These are phyloP conservation scores for Hycleus cichorii DNA, from an alignment of 1,140 invertebrate genomes.

Conservation along the genomic window DNA sequence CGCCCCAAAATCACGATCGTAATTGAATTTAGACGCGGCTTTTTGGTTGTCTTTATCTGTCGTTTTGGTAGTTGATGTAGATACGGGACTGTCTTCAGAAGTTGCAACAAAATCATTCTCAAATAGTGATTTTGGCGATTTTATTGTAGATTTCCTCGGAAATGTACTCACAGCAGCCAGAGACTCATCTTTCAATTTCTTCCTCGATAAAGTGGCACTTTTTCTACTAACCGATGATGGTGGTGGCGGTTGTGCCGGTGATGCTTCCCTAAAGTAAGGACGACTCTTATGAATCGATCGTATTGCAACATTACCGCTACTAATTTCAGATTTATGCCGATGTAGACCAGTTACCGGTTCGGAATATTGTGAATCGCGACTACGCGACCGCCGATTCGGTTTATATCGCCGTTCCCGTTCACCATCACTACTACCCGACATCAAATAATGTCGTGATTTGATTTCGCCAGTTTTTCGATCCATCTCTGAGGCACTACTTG, in stretches of 20 bases:
- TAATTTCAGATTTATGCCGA: slow-evolving; percentile 31
- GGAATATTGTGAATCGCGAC: slow-evolving; percentile 37
- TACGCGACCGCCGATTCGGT: slow-evolving; percentile 31
- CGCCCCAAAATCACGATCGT: slow-evolving; percentile 33
- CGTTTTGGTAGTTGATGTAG: too few species aligned
- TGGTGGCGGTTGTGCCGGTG: slow-evolving; percentile 18
- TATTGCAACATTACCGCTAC: not conserved
- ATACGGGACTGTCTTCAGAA: slow-evolving; percentile 27
- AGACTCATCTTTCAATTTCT: not conserved
- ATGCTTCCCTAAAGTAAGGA: slow-evolving; percentile 26
- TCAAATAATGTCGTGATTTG: slow-evolving; percentile 39
- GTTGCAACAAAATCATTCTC: slow-evolving; percentile 58
- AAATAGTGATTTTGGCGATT: slow-evolving; percentile 50
- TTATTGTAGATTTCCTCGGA: slow-evolving; percentile 30
- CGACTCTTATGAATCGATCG: slow-evolving; percentile 20
- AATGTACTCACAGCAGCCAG: slow-evolving; percentile 21
- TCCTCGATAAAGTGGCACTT: slow-evolving; percentile 18
- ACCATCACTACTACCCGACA: slow-evolving; percentile 38
- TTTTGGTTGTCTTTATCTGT: too few species aligned
- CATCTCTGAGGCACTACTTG: slow-evolving; percentile 52
- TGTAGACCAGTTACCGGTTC: slow-evolving; percentile 24
- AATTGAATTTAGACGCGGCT: slow-evolving; percentile 21
- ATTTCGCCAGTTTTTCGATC: slow-evolving; percentile 45
- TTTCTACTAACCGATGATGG: slow-evolving; percentile 21
- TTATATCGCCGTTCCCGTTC: slow-evolving; percentile 38